These are phyloP conservation scores for Trochalopteron elliotii DNA, from an alignment of 2,113 vertebrate genomes.

Conservation along the genomic window DNA sequence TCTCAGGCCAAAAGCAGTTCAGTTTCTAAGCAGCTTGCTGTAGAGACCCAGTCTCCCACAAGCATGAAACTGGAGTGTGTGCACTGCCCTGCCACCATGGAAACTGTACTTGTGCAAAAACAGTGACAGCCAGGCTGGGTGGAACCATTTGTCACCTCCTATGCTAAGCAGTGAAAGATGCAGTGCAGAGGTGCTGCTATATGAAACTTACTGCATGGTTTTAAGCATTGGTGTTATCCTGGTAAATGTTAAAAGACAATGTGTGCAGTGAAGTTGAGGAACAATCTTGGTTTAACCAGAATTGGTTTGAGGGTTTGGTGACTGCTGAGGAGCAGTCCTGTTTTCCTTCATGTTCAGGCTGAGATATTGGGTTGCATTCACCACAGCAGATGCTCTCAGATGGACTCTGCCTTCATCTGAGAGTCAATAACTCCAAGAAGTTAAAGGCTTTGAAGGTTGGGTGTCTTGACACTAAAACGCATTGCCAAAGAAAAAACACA, in stretches of 20 bases:
- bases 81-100: not conserved
- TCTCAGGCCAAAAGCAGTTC: not conserved
- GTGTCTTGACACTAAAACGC: not conserved
- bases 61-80: not conserved
- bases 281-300: not conserved
- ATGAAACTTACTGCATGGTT: not conserved
- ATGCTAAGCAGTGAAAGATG: not conserved
- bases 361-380: not conserved
- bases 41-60: not conserved
- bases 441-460: not conserved
- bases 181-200: not conserved
- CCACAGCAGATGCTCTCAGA: not conserved
- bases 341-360: not conserved
- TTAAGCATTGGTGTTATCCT: not conserved
- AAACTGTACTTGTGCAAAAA: not conserved
- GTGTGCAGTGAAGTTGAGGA: not conserved
- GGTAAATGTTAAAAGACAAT: not conserved
- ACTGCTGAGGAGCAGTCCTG: not conserved
- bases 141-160: fast-evolving
- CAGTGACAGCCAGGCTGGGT: not conserved
- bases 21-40: not conserved
- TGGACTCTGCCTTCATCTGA: not conserved
- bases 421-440: not conserved
- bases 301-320: not conserved
- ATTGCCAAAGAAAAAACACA: not conserved